Evolutionary conservation across 2,888 invertebrate genomes (phyloP).

Genomic region (Eretmocerus hayati): DNA sequence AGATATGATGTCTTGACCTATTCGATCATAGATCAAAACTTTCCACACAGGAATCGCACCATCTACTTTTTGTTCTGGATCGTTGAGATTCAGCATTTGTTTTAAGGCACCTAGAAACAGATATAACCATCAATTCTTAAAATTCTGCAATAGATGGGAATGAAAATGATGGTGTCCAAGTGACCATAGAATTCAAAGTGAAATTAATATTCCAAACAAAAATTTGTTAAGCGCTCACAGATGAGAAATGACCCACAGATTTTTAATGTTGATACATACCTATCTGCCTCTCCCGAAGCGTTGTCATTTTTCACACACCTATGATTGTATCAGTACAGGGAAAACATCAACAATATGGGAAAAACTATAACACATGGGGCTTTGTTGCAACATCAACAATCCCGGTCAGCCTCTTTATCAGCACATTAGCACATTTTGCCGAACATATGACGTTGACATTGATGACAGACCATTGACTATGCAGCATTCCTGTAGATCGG

Average conservation of each 20-base stretch:
- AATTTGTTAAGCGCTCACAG: not conserved
- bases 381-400: slow-evolving; percentile 15
- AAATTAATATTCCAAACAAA: not conserved
- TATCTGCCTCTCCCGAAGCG: slow-evolving; percentile 65
- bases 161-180: no score
- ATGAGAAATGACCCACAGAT: no score
- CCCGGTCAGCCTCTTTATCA: no score
- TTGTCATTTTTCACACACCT: slow-evolving; percentile 51
- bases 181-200: no score
- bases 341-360: slow-evolving; percentile 13
- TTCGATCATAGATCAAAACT: slow-evolving; percentile 89
- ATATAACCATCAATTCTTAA: no score
- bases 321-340: slow-evolving; percentile 10
- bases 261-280: slow-evolving; percentile 57
- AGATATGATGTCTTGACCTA: slow-evolving; percentile 97
- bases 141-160: no score
- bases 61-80: slow-evolving; percentile 66
- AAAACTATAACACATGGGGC: slow-evolving; percentile 17
- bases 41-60: slow-evolving; percentile 92
- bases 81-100: slow-evolving; percentile 93
- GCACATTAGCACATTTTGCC: no score
- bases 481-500: no score
- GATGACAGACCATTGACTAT: slow-evolving; percentile 1
- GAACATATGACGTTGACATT: slow-evolving; percentile 21
- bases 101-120: slow-evolving; percentile 82